These are phyloP conservation scores for Wasmannia auropunctata DNA, from an alignment of 1,140 invertebrate species.

Conservation along the genomic window DNA sequence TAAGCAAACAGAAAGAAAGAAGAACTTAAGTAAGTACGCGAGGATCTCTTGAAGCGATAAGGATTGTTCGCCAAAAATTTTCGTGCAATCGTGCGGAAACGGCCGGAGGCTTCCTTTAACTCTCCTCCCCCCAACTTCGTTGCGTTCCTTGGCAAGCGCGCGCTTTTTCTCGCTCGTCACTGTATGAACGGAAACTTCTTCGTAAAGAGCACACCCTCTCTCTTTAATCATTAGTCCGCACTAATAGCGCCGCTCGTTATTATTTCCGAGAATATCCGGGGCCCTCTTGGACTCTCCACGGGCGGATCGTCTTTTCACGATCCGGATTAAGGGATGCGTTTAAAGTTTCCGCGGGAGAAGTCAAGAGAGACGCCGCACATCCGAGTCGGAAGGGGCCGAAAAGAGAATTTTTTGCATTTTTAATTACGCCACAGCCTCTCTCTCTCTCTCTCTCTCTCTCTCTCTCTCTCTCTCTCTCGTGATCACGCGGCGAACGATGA, in stretches of 20 bases:
- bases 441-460: no score
- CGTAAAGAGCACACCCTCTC: conserved; percentile 47
- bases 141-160: conserved; percentile 26
- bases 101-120: background rate
- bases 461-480: no score
- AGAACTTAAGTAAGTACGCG: background rate
- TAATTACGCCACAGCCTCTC: conserved; percentile 53
- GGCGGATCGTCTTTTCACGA: conserved; percentile 42
- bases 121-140: conserved; percentile 35
- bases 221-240: conserved; percentile 66
- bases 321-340: conserved; percentile 43
- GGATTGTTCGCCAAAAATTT: conserved; percentile 42
- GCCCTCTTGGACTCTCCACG: background rate
- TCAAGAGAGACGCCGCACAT: conserved; percentile 8
- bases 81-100: conserved; percentile 37
- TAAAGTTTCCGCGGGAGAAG: conserved; percentile 22
- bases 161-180: conserved; percentile 43
- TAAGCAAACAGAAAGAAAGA: background rate
- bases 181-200: conserved; percentile 29
- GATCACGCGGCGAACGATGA: background rate
- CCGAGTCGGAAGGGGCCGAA: background rate
- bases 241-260: conserved; percentile 67
- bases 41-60: background rate
- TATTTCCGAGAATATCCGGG: conserved; percentile 63
- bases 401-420: conserved; percentile 44